phyloP scores from a whole-genome alignment of 2,888 invertebrate species.

The Hedychridium roseum region DNA sequence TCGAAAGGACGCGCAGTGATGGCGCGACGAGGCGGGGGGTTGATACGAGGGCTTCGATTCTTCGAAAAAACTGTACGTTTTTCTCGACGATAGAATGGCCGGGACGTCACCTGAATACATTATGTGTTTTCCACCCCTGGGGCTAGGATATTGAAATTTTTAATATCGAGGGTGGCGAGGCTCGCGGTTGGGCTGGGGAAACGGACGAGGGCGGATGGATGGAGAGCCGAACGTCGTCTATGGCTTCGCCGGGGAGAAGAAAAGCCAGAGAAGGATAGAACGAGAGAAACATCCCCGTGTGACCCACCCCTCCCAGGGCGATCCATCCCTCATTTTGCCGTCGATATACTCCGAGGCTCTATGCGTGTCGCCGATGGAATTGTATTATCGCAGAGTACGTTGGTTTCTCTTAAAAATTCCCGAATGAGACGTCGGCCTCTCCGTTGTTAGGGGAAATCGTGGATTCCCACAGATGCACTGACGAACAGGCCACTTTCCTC shows the following conservation, averaged over 20 bases:
- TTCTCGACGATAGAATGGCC: slow-evolving; percentile 65
- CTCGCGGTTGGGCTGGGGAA: slow-evolving; percentile 32
- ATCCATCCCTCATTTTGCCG: slow-evolving; percentile 44
- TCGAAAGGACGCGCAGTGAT: slow-evolving; percentile 33
- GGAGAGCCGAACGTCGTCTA: slow-evolving; percentile 51
- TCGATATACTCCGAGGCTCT: slow-evolving; percentile 40
- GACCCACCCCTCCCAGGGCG: slow-evolving; percentile 43
- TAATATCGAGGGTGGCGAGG: slow-evolving; percentile 60
- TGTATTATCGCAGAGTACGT: no score
- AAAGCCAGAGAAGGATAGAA: no score
- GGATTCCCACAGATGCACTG: no score
- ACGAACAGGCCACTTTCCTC: no score
- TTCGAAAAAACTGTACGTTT: slow-evolving; percentile 64
- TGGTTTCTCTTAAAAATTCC: no score
- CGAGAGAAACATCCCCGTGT: slow-evolving; percentile 54
- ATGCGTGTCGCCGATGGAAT: no score
- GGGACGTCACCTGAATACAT: slow-evolving; percentile 65
- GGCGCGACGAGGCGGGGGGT: slow-evolving; percentile 1
- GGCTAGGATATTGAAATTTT: slow-evolving; percentile 65
- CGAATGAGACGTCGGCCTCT: no score
- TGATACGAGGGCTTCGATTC: slow-evolving; percentile 57
- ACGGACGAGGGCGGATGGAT: slow-evolving; percentile 41
- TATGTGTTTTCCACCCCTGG: slow-evolving; percentile 64
- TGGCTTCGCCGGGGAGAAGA: no score
- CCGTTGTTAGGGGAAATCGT: no score